Percentiles rank a stretch among this genome's conserved stretches.
phyloP scores from a whole-genome alignment of 92 coral and sea anemone species.

The Nematostella vectensis region DNA sequence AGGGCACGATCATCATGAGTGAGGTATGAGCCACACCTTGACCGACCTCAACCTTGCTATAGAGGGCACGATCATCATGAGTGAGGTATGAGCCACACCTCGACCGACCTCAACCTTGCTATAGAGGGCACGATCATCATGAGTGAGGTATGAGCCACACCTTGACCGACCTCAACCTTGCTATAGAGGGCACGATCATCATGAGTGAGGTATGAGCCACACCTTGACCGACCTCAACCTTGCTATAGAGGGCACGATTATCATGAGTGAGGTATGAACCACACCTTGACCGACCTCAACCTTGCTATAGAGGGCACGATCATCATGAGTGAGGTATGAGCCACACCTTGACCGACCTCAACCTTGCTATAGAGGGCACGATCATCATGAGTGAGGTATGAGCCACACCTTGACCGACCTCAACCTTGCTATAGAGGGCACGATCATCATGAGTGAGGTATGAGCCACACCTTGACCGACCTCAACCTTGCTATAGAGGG shows the following conservation, averaged over 20 bases:
- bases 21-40: constrained; percentile 69
- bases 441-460: constrained; percentile 87
- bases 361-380: constrained; percentile 79
- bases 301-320: constrained; percentile 88
- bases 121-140: constrained; percentile 83
- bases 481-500: constrained; percentile 81
- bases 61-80: constrained; percentile 84
- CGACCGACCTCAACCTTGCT: constrained; percentile 73
- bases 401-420: constrained; percentile 72
- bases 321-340: constrained; percentile 84
- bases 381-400: constrained; percentile 87
- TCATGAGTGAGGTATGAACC: constrained; percentile 80
- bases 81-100: constrained; percentile 74
- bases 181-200: constrained; percentile 80
- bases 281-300: constrained; percentile 66
- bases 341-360: constrained; percentile 66
- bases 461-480: constrained; percentile 62
- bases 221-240: constrained; percentile 72
- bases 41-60: constrained; percentile 78
- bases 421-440: constrained; percentile 77
- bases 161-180: constrained; percentile 68
- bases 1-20: constrained; percentile 87
- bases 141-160: constrained; percentile 80
- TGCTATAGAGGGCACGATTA: constrained; percentile 86
- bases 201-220: constrained; percentile 82